Percentiles rank a stretch among this genome's conserved stretches.
phyloP scores from a whole-genome alignment of 2,113 vertebrate genomes.

The Dendrocopos noguchii region DNA sequence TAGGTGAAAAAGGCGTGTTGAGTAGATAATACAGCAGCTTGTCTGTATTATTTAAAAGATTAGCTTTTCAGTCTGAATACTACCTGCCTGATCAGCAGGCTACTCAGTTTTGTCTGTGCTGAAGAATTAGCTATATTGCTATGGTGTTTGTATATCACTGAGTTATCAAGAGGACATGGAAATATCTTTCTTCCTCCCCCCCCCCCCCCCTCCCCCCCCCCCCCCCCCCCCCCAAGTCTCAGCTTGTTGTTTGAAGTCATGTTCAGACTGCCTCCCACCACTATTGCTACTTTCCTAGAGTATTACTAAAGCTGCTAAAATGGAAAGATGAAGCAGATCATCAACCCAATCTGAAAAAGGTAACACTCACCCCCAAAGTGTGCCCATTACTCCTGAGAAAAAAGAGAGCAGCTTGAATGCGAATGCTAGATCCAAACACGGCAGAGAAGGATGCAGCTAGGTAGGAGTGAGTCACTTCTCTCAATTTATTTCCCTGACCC shows the following conservation, averaged over 20 bases:
- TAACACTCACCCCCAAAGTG: background rate
- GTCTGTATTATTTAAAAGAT: background rate
- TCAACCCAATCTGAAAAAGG: background rate
- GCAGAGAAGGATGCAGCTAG: background rate
- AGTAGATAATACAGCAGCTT: background rate
- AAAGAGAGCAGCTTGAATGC: background rate
- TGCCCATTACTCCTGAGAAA: background rate
- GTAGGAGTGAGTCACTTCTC: background rate
- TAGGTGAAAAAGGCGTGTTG: background rate
- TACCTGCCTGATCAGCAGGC: background rate
- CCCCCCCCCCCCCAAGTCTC: background rate
- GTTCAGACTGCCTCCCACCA: background rate
- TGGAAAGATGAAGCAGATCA: background rate
- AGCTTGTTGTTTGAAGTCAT: background rate
- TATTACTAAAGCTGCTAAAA: background rate
- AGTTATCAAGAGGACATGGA: background rate
- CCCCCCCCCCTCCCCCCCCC: too few relatives aligned
- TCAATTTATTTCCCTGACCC: background rate
- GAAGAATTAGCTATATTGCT: background rate
- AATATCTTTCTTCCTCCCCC: background rate
- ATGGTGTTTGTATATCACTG: background rate
- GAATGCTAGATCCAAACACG: background rate
- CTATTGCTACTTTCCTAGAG: background rate
- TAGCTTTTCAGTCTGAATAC: background rate
- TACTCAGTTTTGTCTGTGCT: background rate